Evolutionary conservation across 2,797 vertebrate species (phyloP).

Genomic region (Sarcophilus harrisii): DNA sequence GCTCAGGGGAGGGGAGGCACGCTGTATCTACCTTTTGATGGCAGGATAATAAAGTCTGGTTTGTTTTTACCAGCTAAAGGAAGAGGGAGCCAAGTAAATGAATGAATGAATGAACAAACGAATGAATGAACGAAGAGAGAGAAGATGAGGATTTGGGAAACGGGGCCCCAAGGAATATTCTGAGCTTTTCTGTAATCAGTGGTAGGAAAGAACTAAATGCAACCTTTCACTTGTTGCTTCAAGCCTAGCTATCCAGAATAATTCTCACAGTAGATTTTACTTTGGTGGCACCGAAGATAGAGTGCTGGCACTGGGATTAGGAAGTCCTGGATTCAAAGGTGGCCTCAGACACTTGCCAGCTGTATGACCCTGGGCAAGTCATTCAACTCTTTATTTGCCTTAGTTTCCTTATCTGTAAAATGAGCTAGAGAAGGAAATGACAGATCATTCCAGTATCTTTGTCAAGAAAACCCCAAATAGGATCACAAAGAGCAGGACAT

Average conservation of each 20-base stretch:
- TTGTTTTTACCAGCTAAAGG: constrained; percentile 2
- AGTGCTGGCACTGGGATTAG: background rate
- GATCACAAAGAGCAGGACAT: background rate
- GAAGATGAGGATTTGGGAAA: constrained; percentile 1
- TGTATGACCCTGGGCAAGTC: background rate
- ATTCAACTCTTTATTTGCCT: background rate
- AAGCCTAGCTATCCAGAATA: background rate
- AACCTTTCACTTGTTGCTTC: background rate
- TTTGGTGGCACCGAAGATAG: background rate
- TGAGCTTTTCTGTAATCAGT: background rate
- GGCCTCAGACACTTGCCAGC: background rate
- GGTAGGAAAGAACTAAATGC: background rate
- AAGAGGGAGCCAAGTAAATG: background rate
- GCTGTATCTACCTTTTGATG: constrained; percentile 41
- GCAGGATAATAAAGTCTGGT: background rate
- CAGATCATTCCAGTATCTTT: background rate
- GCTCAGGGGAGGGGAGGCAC: background rate
- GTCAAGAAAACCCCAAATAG: no score
- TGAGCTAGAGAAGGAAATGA: background rate
- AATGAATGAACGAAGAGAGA: background rate
- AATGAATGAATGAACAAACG: no score
- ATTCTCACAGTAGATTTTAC: background rate
- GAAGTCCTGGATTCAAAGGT: no score
- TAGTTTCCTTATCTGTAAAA: background rate
- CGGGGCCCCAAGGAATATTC: background rate